phyloP scores from a whole-genome alignment of 92 coral and sea anemone genomes.

The Virgularia gustaviana region DNA sequence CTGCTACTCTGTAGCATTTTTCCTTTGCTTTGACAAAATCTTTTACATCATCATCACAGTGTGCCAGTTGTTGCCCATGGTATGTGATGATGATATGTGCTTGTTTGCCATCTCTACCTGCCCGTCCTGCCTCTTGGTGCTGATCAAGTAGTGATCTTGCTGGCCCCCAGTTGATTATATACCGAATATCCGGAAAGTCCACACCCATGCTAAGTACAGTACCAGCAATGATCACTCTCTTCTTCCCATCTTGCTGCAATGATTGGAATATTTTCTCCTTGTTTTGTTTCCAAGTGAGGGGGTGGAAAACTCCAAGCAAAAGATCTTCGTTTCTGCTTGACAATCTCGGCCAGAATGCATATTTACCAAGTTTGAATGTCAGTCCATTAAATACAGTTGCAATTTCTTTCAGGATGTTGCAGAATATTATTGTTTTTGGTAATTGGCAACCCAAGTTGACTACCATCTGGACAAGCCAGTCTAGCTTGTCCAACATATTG shows the following conservation, averaged over 20 bases:
- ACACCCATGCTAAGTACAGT: conserved; percentile 48
- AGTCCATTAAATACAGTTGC: conserved; percentile 10
- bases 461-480: conserved; percentile 43
- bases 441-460: not conserved
- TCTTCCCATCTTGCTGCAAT: conserved; percentile 16
- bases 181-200: too few relatives aligned
- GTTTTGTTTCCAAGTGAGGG: conserved; percentile 32
- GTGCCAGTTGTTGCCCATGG: too few relatives aligned
- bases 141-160: too few relatives aligned
- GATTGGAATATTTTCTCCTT: conserved; percentile 31
- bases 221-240: conserved; percentile 32
- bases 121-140: too few relatives aligned
- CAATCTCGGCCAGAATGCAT: conserved; percentile 22
- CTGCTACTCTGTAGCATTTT: too few relatives aligned
- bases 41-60: too few relatives aligned
- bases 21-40: too few relatives aligned
- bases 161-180: too few relatives aligned
- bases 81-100: too few relatives aligned
- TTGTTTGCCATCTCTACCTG: too few relatives aligned
- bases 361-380: not conserved
- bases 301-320: conserved; percentile 38
- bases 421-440: conserved; percentile 28
- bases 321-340: conserved; percentile 36
- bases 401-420: conserved; percentile 19
- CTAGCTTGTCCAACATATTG: conserved; percentile 14